A percentile compares a stretch with the other conserved stretches of the same genome.
Evolutionary conservation across 2,888 invertebrate species (phyloP).

Genomic region (Shargacucullia verbasci): DNA sequence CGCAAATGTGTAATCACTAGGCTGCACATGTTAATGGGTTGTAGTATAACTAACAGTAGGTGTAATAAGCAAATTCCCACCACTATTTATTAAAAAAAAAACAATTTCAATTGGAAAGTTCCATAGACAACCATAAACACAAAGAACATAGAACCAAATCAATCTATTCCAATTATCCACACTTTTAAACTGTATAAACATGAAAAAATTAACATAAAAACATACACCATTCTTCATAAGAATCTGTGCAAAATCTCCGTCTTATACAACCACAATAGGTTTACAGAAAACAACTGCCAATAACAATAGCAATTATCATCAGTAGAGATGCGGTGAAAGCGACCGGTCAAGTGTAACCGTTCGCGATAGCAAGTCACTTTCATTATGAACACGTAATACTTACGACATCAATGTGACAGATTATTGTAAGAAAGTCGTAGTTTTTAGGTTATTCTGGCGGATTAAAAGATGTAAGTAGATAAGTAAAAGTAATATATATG

Average conservation of each 20-base stretch:
- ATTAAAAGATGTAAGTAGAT: neutral
- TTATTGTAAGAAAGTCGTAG: neutral
- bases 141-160: slow-evolving; percentile 11
- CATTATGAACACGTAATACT: slow-evolving; percentile 48
- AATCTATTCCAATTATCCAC: slow-evolving; percentile 28
- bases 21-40: too few species aligned
- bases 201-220: slow-evolving; percentile 26
- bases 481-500: too few species aligned
- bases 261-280: slow-evolving; percentile 24
- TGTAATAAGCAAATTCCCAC: too few species aligned
- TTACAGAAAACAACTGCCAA: slow-evolving; percentile 23
- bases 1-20: too few species aligned
- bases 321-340: slow-evolving; percentile 70
- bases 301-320: slow-evolving; percentile 44
- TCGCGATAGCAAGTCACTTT: slow-evolving; percentile 45
- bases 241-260: slow-evolving; percentile 4
- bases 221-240: slow-evolving; percentile 6
- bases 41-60: too few species aligned
- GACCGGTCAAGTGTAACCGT: slow-evolving; percentile 64
- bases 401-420: slow-evolving; percentile 6
- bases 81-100: too few species aligned
- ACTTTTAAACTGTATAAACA: slow-evolving; percentile 30
- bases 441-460: slow-evolving; percentile 1
- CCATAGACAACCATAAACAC: slow-evolving; percentile 6
- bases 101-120: slow-evolving; percentile 29